Conservation (phyloP, 2,797 vertebrate species). For the Pogonophryne albipinna region DNA sequence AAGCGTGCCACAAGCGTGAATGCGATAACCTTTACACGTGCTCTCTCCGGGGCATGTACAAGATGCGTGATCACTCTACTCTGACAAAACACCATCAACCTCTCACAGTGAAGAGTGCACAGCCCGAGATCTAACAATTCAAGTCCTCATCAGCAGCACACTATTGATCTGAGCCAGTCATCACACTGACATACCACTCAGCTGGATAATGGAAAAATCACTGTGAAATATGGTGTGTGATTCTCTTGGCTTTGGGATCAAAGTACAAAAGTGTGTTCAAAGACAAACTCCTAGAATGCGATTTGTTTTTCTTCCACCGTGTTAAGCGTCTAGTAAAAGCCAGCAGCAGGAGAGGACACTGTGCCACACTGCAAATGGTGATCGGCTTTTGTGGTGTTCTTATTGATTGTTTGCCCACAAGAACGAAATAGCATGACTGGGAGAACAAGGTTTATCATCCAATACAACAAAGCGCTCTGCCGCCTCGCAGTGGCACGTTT, state of each 20-base stretch:
- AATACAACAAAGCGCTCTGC: constrained; percentile 49
- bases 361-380: constrained; percentile 16
- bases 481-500: constrained; percentile 64
- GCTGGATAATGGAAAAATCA: constrained; percentile 69
- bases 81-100: constrained; percentile 32
- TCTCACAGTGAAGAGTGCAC: constrained; percentile 11
- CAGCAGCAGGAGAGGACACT: constrained; percentile 25
- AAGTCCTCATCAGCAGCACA: constrained; percentile 45
- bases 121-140: constrained; percentile 47
- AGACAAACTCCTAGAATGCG: constrained; percentile 13
- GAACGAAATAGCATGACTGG: constrained; percentile 30
- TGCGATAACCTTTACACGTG: constrained; percentile 27
- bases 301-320: constrained; percentile 26
- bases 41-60: constrained; percentile 7
- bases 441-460: constrained; percentile 31
- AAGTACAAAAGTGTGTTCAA: constrained; percentile 34
- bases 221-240: constrained; percentile 54
- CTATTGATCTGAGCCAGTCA: constrained; percentile 69
- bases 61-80: constrained; percentile 36
- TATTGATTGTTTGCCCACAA: constrained; percentile 35
- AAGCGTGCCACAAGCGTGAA: not conserved
- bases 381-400: constrained; percentile 35
- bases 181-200: constrained; percentile 63
- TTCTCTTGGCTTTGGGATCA: constrained; percentile 43
- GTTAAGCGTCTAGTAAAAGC: constrained; percentile 46